Evolutionary conservation across 2,113 vertebrate species (phyloP), one percentile per base, ranked within the genome.

Genomic region (Vidua macroura): DNA sequence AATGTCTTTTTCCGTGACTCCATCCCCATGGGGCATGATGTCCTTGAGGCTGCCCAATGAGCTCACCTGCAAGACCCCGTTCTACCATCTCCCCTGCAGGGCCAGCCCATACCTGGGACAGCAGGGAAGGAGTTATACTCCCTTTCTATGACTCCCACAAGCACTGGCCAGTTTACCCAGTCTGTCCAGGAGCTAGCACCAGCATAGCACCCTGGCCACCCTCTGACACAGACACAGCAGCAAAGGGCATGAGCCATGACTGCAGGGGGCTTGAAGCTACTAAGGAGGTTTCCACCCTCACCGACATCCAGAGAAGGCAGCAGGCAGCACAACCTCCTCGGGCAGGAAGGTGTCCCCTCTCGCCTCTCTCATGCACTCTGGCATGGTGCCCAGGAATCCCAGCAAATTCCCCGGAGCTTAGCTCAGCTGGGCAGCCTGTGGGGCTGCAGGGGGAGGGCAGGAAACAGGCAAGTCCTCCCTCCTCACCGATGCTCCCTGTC

Each of bases 351-450:
- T 22, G 8, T 91, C 79, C 67, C 81, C 88, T 82, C 85, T 93
- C 0, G n/a, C 51, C 75, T 88, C 84, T 62, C 52, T 90, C 87
- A 63, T 13, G 2, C 1, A 33, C 88, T 41, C 88, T 95, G 95
- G 97, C 93, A 48, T 1, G 15, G 15, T 0, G 92, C 95, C 97
- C 78, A 89, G 93, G 92, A 95, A 97, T 96, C 96, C 94, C 84
- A 90, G 84, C 5, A 0, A 94, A 95, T 96, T 96, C 95, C 88
- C 46, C 0, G 0, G 88, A 63, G 95, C 90, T 93, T 81, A 95
- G 95, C 88, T 94, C 95, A 92, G 68, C 27, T 0, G 0, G 53
- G 74, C 93, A 89, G 66, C 53, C 6, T 21, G 37, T 33, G 1
- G 53, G 53, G 72, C 49, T 23, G 55, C 1, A 2, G 43, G 28